These are phyloP conservation scores for Ostrea denselamellosa DNA, from an alignment of 1,140 invertebrate species.

Conservation along the genomic window DNA sequence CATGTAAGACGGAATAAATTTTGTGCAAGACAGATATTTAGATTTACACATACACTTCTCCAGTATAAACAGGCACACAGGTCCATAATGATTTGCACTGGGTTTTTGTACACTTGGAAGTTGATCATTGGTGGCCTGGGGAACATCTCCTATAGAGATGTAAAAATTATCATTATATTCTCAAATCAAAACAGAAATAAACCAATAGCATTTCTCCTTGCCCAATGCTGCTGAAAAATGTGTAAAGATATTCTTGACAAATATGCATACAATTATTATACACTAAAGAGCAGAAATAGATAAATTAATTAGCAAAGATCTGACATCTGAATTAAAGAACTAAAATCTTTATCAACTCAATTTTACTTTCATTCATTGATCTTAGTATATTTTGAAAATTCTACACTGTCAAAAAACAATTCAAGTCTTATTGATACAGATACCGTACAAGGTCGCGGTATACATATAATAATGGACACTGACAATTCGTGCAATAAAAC, in stretches of 20 bases:
- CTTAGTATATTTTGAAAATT: background rate
- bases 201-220: too few species aligned
- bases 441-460: background rate
- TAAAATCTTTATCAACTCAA: too few species aligned
- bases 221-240: too few species aligned
- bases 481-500: background rate
- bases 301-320: too few species aligned
- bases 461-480: background rate
- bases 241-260: too few species aligned
- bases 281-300: too few species aligned
- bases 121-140: constrained; percentile 41
- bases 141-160: constrained; percentile 48
- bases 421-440: background rate
- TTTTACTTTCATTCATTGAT: background rate
- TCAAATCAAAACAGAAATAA: too few species aligned
- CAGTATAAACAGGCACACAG: constrained; percentile 59
- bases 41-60: constrained; percentile 44
- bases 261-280: too few species aligned
- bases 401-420: background rate
- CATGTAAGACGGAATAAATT: too few species aligned
- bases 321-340: too few species aligned
- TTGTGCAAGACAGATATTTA: too few species aligned
- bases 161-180: too few species aligned
- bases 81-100: constrained; percentile 52
- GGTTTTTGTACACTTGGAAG: constrained; percentile 48